phyloP scores from a whole-genome alignment of 1,140 invertebrate genomes.

The Gonioctena quinquepunctata region DNA sequence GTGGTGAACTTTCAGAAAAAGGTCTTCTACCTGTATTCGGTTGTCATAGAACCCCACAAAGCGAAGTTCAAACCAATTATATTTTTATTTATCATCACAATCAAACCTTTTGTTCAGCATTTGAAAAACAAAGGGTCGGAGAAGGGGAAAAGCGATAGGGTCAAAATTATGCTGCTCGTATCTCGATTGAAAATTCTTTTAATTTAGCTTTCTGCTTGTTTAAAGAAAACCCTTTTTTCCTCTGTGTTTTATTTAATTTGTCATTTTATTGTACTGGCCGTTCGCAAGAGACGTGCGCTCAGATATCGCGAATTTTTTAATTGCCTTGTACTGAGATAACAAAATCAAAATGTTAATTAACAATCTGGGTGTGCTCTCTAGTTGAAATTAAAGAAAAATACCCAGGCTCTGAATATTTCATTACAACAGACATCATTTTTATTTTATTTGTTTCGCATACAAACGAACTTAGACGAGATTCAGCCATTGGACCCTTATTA shows the following conservation, averaged over 20 bases:
- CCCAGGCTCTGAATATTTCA: constrained; percentile 22
- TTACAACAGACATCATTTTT: constrained; percentile 24
- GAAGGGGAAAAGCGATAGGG: constrained; percentile 17
- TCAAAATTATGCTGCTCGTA: constrained; percentile 22
- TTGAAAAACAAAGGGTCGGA: background rate
- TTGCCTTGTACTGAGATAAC: constrained; percentile 51
- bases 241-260: constrained; percentile 48
- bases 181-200: constrained; percentile 26
- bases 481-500: background rate
- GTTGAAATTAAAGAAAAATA: constrained; percentile 52
- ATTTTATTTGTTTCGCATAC: constrained; percentile 26
- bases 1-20: background rate
- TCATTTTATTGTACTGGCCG: constrained; percentile 48
- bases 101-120: constrained; percentile 19
- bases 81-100: constrained; percentile 25
- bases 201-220: constrained; percentile 27
- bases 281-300: constrained; percentile 39
- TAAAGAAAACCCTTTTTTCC: constrained; percentile 44
- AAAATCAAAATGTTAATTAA: constrained; percentile 56
- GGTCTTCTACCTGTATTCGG: background rate
- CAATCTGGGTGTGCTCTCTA: constrained; percentile 49
- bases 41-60: background rate
- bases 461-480: constrained; percentile 12
- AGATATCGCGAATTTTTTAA: constrained; percentile 51
- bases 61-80: constrained; percentile 7